phyloP scores from a whole-genome alignment of 2,797 vertebrate genomes.

The Hafferia zeledoni region DNA sequence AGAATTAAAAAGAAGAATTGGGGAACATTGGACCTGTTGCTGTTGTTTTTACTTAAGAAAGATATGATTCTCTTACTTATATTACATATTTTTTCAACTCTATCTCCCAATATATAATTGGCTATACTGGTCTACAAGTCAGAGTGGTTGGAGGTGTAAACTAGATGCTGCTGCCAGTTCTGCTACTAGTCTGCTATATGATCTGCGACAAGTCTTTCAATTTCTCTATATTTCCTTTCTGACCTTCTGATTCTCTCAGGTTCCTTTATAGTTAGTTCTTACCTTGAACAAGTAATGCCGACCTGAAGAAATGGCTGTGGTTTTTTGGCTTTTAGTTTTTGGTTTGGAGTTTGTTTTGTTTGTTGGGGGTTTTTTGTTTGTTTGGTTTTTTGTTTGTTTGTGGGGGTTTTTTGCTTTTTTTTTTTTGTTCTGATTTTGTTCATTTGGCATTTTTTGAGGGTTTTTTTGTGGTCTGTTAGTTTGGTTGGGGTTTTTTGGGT shows the following conservation, averaged over 20 bases:
- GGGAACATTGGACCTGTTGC: not conserved
- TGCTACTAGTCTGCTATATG: not conserved
- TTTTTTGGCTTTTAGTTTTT: rapidly evolving
- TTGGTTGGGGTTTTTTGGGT: rapidly evolving
- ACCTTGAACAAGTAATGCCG: not conserved
- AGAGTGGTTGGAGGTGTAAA: not conserved
- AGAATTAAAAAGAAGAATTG: not conserved
- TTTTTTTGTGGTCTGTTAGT: not conserved
- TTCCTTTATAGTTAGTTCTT: not conserved
- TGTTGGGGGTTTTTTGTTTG: no score
- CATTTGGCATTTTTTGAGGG: not conserved
- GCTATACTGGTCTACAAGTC: not conserved
- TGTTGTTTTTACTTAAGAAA: not conserved
- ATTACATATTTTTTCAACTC: not conserved
- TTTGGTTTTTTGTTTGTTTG: rapidly evolving
- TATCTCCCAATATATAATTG: not conserved
- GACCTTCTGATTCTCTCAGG: not conserved
- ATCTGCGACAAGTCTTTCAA: not conserved
- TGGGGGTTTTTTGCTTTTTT: not conserved
- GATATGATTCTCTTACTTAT: not conserved
- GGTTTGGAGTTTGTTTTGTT: not conserved
- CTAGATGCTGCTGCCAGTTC: not conserved
- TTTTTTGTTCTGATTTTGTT: not conserved
- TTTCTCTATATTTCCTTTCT: not conserved
- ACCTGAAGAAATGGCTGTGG: rapidly evolving